Base-by-base conservation (phyloP, 2,888 invertebrate genomes). In the Acrobasis suavella region DNA sequence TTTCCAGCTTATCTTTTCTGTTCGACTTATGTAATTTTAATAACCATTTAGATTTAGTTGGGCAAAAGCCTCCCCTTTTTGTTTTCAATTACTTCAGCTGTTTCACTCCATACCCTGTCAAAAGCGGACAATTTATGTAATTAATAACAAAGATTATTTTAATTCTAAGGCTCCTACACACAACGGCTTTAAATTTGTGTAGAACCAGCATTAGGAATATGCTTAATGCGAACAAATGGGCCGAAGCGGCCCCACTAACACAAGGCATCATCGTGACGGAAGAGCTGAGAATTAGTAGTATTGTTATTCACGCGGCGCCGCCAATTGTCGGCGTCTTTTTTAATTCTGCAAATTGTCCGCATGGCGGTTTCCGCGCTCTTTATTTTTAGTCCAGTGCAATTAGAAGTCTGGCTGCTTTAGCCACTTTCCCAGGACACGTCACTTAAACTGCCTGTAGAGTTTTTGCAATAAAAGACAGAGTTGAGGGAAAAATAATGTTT, bases 271-370 rank as follows among this genome's bases (percentile, higher is more conserved):
- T 17, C 17, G 10, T n/a, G 42, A 42, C 56, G 42, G 56, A 56
- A 42, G 55, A 55, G 38, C 37, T 16, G 12, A 15, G 16, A 55
- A 16, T 55, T 39, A 37, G 16, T 0, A 55, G 32, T 14, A 60
- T 52, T 42, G 46, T 61, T 61, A 51, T 60, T 51, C 51, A 51
- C 17, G 69, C 71, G 78, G 75, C 76, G 76, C 73, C 78, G 67
- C 72, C 73, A 79, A 79, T 77, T 80, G 80, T 68, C 79, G 79
- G 78, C 78, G 61, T 70, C 77, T 78, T 80, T 79, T 74, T 70
- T 75, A 77, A 78, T 77, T 77, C 73, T 73, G 66, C 65, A 67
- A 72, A 69, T 71, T 70, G 65, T 64, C 62, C 62, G 67, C 55
- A 60, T 62, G 55, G 52, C 62, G 62, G 62, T 51, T 62, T 61